phyloP scores from a whole-genome alignment of 2,113 vertebrate genomes.

The Salvelinus namaycush region DNA sequence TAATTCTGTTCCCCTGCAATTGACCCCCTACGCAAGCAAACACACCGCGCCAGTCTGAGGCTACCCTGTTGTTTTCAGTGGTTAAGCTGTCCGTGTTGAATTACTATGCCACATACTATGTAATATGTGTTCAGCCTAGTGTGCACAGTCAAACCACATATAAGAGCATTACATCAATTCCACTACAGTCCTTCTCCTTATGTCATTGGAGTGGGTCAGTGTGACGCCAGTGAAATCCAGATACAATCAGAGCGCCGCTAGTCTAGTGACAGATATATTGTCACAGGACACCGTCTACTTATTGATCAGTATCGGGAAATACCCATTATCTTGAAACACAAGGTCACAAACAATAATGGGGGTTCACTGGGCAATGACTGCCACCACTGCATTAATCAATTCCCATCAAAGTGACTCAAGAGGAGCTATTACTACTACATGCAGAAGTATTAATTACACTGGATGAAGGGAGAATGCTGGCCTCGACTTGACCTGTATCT shows the following conservation, averaged over 20 bases:
- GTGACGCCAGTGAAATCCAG: background rate
- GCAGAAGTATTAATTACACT: background rate
- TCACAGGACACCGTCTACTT: conserved; percentile 11
- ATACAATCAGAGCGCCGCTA: background rate
- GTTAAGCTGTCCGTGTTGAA: conserved; percentile 2
- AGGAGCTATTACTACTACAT: background rate
- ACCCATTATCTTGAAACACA: conserved; percentile 30
- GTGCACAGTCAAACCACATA: background rate
- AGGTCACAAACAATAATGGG: conserved; percentile 37
- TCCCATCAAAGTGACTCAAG: conserved; percentile 28
- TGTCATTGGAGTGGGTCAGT: background rate
- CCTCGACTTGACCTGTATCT: conserved; percentile 57
- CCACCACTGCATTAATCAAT: conserved; percentile 41
- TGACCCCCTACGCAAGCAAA: background rate
- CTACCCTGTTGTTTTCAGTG: background rate
- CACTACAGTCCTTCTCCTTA: background rate
- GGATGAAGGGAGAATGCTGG: background rate
- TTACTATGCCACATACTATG: background rate
- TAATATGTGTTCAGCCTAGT: background rate
- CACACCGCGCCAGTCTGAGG: conserved; percentile 3
- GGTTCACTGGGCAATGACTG: conserved; percentile 27
- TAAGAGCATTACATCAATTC: background rate
- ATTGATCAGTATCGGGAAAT: conserved; percentile 42
- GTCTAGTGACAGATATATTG: conserved; percentile 37
- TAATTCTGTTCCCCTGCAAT: background rate